phyloP scores from a whole-genome alignment of 2,113 vertebrate genomes.

The Cyanoderma ruficeps region DNA sequence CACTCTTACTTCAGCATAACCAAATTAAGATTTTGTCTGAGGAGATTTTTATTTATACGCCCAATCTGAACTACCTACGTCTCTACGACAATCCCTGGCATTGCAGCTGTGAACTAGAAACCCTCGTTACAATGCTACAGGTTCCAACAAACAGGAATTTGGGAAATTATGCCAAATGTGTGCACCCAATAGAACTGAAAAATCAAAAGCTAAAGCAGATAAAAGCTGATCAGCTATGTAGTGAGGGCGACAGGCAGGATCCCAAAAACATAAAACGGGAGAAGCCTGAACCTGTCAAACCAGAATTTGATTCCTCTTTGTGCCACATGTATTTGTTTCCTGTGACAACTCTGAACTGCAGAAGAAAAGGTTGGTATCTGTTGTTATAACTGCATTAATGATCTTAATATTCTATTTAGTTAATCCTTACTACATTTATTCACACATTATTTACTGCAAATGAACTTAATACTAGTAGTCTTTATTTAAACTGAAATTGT shows the following conservation, averaged over 20 bases:
- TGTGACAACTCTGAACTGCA: conserved; percentile 87
- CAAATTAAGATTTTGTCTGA: conserved; percentile 82
- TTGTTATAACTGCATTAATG: background rate
- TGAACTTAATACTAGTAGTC: background rate
- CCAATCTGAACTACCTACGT: conserved; percentile 87
- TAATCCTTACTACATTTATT: background rate
- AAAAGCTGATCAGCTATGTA: conserved; percentile 80
- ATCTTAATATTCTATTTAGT: background rate
- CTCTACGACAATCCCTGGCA: conserved; percentile 95
- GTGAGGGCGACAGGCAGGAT: conserved; percentile 55
- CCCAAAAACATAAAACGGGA: conserved; percentile 26
- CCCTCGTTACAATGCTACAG: conserved; percentile 88
- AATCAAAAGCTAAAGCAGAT: conserved; percentile 87
- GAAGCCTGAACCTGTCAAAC: conserved; percentile 58
- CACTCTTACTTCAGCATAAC: conserved; percentile 94
- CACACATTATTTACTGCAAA: background rate
- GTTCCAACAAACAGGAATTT: conserved; percentile 90
- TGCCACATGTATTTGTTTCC: conserved; percentile 90
- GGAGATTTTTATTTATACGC: conserved; percentile 85
- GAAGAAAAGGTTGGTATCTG: conserved; percentile 84
- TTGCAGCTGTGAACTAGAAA: conserved; percentile 88
- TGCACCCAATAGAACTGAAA: conserved; percentile 75
- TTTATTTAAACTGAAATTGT: background rate
- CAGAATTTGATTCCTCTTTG: conserved; percentile 79
- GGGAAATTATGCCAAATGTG: conserved; percentile 91